These are phyloP conservation scores for Drosophila parvula DNA, from an alignment of 1,140 invertebrate genomes.

Conservation along the genomic window DNA sequence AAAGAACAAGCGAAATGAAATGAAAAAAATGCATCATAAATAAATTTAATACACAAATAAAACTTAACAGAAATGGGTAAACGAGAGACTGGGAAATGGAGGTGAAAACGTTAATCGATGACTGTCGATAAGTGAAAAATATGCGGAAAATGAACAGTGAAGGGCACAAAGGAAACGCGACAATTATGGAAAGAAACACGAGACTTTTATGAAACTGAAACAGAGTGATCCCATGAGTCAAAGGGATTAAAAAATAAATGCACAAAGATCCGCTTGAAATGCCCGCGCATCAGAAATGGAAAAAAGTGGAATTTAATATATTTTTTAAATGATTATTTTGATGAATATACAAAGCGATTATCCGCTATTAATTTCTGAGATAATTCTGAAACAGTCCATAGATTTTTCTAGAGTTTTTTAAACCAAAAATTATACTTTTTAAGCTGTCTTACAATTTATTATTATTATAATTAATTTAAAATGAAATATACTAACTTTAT, in stretches of 20 bases:
- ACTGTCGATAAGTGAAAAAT: conserved; percentile 38
- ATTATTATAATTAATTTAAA: too few relatives aligned
- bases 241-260: conserved; percentile 2
- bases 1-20: too few relatives aligned
- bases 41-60: conserved; percentile 56
- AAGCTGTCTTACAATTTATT: too few relatives aligned
- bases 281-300: too few relatives aligned
- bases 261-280: background rate
- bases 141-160: conserved; percentile 24
- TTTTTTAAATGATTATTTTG: background rate
- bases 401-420: too few relatives aligned
- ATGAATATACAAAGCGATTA: too few relatives aligned
- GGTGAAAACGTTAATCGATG: conserved; percentile 41
- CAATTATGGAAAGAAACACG: conserved; percentile 39
- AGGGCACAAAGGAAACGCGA: conserved; percentile 35
- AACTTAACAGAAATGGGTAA: conserved; percentile 23
- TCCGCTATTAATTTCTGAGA: background rate
- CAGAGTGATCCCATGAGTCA: conserved; percentile 18
- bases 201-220: conserved; percentile 24
- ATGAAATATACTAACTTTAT: too few relatives aligned
- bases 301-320: background rate
- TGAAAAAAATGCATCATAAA: conserved; percentile 45
- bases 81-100: conserved; percentile 5
- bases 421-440: background rate
- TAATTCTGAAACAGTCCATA: background rate